Percentiles rank a stretch among this genome's conserved stretches.
phyloP scores from a whole-genome alignment of 2,113 vertebrate species.

The Seriola aureovittata region DNA sequence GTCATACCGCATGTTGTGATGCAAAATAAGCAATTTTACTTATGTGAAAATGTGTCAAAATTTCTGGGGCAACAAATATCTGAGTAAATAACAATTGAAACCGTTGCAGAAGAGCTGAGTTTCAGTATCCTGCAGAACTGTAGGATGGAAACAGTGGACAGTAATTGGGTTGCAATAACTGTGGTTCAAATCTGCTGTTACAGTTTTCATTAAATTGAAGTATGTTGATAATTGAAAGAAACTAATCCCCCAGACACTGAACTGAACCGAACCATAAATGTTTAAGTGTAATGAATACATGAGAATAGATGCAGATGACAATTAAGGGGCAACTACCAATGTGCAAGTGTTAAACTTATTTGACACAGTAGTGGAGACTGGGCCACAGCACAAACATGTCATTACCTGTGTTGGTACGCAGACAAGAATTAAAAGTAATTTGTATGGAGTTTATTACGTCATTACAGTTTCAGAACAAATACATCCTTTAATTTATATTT shows the following conservation, averaged over 20 bases:
- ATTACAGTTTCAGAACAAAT: constrained; percentile 34
- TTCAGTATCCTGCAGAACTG: no score
- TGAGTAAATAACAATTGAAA: background rate
- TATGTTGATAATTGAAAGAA: no score
- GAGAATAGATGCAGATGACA: no score
- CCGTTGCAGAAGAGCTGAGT: background rate
- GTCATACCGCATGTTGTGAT: background rate
- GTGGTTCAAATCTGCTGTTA: background rate
- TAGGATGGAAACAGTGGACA: no score
- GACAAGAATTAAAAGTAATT: constrained; percentile 17
- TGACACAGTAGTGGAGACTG: no score
- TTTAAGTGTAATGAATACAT: no score
- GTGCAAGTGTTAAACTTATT: no score
- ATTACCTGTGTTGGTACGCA: background rate
- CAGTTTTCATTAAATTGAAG: background rate
- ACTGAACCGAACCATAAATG: background rate
- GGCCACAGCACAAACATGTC: background rate
- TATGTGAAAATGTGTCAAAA: background rate
- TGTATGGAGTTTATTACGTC: constrained; percentile 61
- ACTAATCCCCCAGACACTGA: background rate
- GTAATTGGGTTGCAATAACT: background rate
- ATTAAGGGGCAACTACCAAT: no score
- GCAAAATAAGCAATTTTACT: background rate
- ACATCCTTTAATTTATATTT: constrained; percentile 7
- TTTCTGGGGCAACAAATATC: background rate